Evolutionary conservation across 2,888 invertebrate genomes (phyloP).

Genomic region (Stomorhina lunata): DNA sequence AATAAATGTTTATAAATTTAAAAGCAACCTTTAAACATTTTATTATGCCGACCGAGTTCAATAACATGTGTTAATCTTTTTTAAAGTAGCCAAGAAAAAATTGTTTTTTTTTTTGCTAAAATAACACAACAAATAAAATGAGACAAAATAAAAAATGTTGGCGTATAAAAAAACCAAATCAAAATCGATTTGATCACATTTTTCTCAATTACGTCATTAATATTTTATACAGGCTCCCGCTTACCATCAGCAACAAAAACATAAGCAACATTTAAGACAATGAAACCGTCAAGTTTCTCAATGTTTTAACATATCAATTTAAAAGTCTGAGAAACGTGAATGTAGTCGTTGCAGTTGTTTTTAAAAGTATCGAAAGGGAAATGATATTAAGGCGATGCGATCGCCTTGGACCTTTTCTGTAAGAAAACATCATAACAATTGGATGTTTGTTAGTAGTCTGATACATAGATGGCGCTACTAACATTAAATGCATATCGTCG

Average conservation of each 20-base stretch:
- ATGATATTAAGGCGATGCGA: too few species aligned
- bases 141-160: neutral
- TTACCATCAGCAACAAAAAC: too few species aligned
- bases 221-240: neutral
- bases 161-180: neutral
- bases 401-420: too few species aligned
- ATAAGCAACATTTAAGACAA: neutral
- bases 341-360: constrained; percentile 18
- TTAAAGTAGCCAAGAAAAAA: constrained; percentile 5
- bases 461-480: too few species aligned
- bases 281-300: neutral
- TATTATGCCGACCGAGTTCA: constrained; percentile 7
- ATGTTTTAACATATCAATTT: neutral
- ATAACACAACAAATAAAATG: neutral
- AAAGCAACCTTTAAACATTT: neutral
- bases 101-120: neutral
- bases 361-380: too few species aligned
- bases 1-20: neutral
- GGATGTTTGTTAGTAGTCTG: too few species aligned
- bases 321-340: neutral
- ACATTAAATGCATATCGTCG: too few species aligned
- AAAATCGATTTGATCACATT: constrained; percentile 36
- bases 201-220: constrained; percentile 27
- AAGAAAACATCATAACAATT: too few species aligned
- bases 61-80: constrained; percentile 28